Evolutionary conservation across 2,797 vertebrate genomes (phyloP).

Genomic region (Melanotaenia nigrans): DNA sequence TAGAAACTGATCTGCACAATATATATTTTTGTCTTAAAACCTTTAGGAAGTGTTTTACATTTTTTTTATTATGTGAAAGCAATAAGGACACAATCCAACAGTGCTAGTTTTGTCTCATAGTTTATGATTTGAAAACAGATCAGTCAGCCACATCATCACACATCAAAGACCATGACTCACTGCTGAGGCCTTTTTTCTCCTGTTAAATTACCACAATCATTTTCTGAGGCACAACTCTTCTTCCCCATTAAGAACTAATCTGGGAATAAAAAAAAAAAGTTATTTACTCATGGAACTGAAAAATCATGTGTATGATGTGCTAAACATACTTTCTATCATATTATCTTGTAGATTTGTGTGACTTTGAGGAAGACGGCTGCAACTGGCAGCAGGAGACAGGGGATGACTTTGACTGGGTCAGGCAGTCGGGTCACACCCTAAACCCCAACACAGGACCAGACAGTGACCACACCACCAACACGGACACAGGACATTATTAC

Average conservation of each 20-base stretch:
- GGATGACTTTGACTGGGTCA: constrained; percentile 75
- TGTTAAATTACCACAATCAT: too few species aligned
- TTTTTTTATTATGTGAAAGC: too few species aligned
- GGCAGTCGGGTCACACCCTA: constrained; percentile 61
- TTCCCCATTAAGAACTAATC: too few species aligned
- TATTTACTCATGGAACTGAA: neutral
- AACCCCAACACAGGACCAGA: constrained; percentile 73
- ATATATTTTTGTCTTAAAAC: too few species aligned
- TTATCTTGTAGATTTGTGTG: constrained; percentile 72
- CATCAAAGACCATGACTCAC: neutral
- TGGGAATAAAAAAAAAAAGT: too few species aligned
- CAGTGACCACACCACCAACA: constrained; percentile 82
- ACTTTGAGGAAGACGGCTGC: constrained; percentile 82
- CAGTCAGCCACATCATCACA: neutral
- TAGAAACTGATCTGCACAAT: too few species aligned
- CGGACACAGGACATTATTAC: constrained; percentile 74
- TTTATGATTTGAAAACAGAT: neutral
- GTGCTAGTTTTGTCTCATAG: neutral
- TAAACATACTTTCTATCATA: neutral
- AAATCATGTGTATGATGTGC: neutral
- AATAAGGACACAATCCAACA: too few species aligned
- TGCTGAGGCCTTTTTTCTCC: too few species aligned
- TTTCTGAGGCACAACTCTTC: too few species aligned
- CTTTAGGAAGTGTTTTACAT: too few species aligned
- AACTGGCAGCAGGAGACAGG: constrained; percentile 74